phyloP scores from a whole-genome alignment of 2,113 vertebrate genomes.

The Zingel zingel region DNA sequence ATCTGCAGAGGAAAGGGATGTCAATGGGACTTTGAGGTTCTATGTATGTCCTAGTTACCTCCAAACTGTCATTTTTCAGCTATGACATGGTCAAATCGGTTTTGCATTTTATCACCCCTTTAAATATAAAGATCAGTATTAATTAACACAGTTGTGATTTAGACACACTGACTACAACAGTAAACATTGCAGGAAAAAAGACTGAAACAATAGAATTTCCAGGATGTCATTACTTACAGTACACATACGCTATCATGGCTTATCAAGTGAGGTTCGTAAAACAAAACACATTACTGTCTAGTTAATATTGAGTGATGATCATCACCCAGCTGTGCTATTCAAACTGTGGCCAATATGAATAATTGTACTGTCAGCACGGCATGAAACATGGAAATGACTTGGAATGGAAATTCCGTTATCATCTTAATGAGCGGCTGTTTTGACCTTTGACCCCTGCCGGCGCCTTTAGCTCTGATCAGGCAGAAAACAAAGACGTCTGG shows the following conservation, averaged over 20 bases:
- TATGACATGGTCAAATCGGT: too few species aligned
- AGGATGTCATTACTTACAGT: background rate
- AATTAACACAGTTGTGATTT: background rate
- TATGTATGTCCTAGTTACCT: too few species aligned
- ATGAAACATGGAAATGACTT: slow-evolving; percentile 21
- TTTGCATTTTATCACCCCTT: too few species aligned
- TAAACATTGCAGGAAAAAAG: background rate
- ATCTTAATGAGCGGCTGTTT: background rate
- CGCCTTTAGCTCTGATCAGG: slow-evolving; percentile 8
- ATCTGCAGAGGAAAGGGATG: too few species aligned
- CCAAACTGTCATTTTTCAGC: too few species aligned
- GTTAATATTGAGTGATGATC: background rate
- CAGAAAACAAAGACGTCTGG: slow-evolving; percentile 20
- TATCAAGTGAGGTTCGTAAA: background rate
- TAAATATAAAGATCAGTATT: background rate
- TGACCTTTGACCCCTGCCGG: slow-evolving; percentile 41
- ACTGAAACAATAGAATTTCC: background rate
- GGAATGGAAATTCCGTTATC: slow-evolving; percentile 20
- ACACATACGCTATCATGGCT: background rate
- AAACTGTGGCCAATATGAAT: slow-evolving; percentile 20
- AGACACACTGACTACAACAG: background rate
- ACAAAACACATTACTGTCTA: slow-evolving; percentile 1
- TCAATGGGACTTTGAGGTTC: too few species aligned
- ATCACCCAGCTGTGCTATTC: background rate
- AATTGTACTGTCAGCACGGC: background rate